Conservation (phyloP, 2,888 invertebrate genomes). For the Eledona agricola region DNA sequence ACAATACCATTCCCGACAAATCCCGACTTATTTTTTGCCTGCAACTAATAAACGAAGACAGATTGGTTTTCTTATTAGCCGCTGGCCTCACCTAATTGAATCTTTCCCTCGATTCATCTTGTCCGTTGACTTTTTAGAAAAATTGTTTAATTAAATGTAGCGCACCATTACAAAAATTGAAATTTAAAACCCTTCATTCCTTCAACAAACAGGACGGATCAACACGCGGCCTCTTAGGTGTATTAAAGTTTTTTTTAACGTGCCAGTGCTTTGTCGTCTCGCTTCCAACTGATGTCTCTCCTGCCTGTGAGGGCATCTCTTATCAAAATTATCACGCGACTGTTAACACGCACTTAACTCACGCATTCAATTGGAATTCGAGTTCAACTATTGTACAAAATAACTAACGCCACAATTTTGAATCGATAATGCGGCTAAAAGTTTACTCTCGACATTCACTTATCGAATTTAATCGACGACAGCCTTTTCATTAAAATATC, state of each 20-base stretch:
- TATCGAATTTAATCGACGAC: too few species aligned
- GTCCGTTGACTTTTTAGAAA: slow-evolving; percentile 43
- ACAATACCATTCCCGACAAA: too few species aligned
- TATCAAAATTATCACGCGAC: slow-evolving; percentile 53
- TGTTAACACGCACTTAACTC: slow-evolving; percentile 47
- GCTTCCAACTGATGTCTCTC: slow-evolving; percentile 24
- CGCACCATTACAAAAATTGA: slow-evolving; percentile 48
- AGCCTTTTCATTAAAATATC: too few species aligned
- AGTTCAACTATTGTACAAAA: too few species aligned
- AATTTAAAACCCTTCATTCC: slow-evolving; percentile 46
- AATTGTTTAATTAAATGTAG: slow-evolving; percentile 24
- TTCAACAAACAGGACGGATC: background rate
- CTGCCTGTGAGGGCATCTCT: slow-evolving; percentile 51
- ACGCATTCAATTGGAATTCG: too few species aligned
- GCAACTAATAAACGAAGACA: slow-evolving; percentile 59
- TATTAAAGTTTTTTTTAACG: too few species aligned
- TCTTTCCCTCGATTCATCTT: slow-evolving; percentile 53
- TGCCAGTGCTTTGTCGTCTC: too few species aligned
- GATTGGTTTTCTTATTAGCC: slow-evolving; percentile 57
- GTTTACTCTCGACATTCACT: too few species aligned
- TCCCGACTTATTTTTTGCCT: too few species aligned
- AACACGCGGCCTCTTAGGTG: too few species aligned
- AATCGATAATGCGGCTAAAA: too few species aligned
- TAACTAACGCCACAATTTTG: too few species aligned
- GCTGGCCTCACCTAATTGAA: slow-evolving; percentile 46